Evolutionary conservation across 2,113 vertebrate species (phyloP).

Genomic region (Otocyon megalotis): DNA sequence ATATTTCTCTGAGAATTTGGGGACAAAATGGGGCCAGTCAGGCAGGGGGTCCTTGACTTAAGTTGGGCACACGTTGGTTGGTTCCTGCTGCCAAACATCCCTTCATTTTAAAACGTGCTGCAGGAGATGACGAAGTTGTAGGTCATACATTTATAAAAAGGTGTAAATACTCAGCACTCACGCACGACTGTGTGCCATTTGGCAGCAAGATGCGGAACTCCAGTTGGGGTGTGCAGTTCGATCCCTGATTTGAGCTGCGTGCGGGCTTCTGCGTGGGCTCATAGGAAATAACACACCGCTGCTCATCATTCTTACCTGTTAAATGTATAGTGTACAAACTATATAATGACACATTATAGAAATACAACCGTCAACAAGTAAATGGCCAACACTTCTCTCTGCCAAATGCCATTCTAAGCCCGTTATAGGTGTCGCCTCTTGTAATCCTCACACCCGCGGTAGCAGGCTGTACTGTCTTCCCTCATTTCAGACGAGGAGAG

Average conservation of each 20-base stretch:
- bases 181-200: fast-evolving
- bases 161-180: neutral
- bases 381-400: neutral
- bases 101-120: neutral
- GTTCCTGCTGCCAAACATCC: neutral
- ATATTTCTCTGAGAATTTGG: neutral
- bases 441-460: fast-evolving
- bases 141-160: too few species aligned
- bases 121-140: neutral
- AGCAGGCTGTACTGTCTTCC: too few species aligned
- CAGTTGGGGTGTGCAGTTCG: fast-evolving
- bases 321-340: neutral
- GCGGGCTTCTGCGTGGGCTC: neutral
- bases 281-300: neutral
- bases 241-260: fast-evolving
- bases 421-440: neutral
- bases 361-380: neutral
- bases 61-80: neutral
- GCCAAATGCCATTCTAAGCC: neutral
- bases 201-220: neutral
- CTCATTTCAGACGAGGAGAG: neutral
- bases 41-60: neutral
- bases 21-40: neutral
- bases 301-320: neutral
- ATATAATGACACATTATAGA: neutral